A percentile compares a stretch with the other conserved stretches of the same genome.
Evolutionary conservation across 2,797 vertebrate species (phyloP).

Genomic region (Carcharodon carcharias): DNA sequence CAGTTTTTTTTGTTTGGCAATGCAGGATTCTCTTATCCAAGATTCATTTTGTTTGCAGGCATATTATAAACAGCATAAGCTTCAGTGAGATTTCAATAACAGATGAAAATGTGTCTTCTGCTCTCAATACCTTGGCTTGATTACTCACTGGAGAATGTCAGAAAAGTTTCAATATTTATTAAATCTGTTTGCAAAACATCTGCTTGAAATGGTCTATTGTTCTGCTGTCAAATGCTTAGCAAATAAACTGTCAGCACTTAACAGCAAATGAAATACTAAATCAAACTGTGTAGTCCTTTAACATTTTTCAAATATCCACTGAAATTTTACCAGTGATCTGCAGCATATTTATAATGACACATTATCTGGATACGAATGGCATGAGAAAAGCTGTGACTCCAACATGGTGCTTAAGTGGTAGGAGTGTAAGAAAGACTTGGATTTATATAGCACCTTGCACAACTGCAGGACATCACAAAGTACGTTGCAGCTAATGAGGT

Average conservation of each 20-base stretch:
- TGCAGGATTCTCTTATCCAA: neutral
- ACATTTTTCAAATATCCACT: constrained; percentile 6
- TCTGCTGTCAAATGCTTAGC: constrained; percentile 16
- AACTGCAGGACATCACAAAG: neutral
- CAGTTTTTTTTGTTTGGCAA: neutral
- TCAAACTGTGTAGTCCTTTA: neutral
- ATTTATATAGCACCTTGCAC: neutral
- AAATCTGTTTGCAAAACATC: constrained; percentile 16
- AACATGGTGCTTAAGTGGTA: neutral
- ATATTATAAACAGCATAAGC: neutral
- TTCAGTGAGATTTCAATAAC: neutral
- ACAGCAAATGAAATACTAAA: neutral
- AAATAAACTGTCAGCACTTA: constrained; percentile 25
- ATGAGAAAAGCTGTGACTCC: neutral
- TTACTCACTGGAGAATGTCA: neutral
- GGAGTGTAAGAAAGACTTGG: neutral
- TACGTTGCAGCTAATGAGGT: neutral
- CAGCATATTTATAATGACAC: neutral
- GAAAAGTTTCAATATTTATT: neutral
- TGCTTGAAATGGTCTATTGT: constrained; percentile 5
- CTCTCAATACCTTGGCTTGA: neutral
- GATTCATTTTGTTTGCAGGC: neutral
- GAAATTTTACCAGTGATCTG: neutral
- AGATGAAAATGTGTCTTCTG: neutral
- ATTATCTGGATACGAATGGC: neutral